Base-by-base conservation (phyloP, 2,888 invertebrate species). In the Acronicta aceris region DNA sequence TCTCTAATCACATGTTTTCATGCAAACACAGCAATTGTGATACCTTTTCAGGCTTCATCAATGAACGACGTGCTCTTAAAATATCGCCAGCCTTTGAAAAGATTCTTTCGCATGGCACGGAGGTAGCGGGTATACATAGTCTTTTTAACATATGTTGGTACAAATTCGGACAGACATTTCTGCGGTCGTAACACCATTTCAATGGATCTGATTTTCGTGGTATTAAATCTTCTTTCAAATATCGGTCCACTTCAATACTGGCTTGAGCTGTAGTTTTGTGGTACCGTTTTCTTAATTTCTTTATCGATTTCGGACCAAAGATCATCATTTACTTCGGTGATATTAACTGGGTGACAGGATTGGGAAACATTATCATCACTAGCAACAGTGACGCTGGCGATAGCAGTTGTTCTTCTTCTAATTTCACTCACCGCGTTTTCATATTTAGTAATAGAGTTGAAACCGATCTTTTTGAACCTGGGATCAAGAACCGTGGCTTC, bases 391-490 rank as follows among this genome's bases (percentile, higher is more conserved):
- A 59, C 46, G 47, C 52, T 47, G 52, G 59, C 51, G n/a, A 47
- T 59, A 30, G 59, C 51, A 36, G 56, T 41, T 33, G 48, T 49
- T 56, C 48, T 56, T 56, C 56, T 48, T 1, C 48, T 56, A 5
- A 56, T 56, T 56, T 56, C 56, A 33, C 33, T 56, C 49, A 56
- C 56, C 56, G 56, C 56, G 49, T 49, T 56, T 56, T 56, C 56
- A 56, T 49, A 57, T 57, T 50, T 57, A 2, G 36, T 36, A 50
- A 38, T 38, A 45, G 36, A 46, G 54, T 54, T 38, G 16, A 54
- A 54, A 38, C 54, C 54, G 38, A 54, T 54, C 27, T 46, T 54
- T 54, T 54, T 54, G 21, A 54, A 54, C 46, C 54, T 45, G 33
- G 53, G 53, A 54, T 54, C 45, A 54, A 54, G 53, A 45, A 54